Evolutionary conservation across 2,888 invertebrate species (phyloP).

Genomic region (Hypena proboscidalis): DNA sequence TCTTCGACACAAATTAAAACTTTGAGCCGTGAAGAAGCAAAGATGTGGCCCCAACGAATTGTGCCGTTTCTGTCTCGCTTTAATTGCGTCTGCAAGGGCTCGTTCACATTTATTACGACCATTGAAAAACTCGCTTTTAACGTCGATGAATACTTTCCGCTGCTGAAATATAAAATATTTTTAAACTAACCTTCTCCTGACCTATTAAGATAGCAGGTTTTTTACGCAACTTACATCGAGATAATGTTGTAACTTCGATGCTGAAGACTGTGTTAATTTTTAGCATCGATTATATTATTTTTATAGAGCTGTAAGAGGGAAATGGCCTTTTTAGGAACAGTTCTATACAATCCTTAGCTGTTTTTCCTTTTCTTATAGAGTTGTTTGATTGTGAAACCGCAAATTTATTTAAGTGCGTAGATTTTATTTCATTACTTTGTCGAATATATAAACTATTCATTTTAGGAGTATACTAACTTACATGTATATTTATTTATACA

Average conservation of each 20-base stretch:
- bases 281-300: not conserved
- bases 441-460: too few relatives aligned
- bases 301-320: not conserved
- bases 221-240: constrained; percentile 5
- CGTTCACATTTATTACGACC: constrained; percentile 70
- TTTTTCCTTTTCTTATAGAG: too few relatives aligned
- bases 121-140: constrained; percentile 53
- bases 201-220: constrained; percentile 17
- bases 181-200: constrained; percentile 21
- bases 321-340: too few relatives aligned
- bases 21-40: constrained; percentile 55
- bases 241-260: constrained; percentile 6
- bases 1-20: constrained; percentile 67
- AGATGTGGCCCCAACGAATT: constrained; percentile 60
- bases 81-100: constrained; percentile 60
- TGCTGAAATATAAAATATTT: constrained; percentile 21
- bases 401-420: too few relatives aligned
- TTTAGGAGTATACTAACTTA: too few relatives aligned
- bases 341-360: too few relatives aligned
- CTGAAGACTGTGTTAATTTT: constrained; percentile 1
- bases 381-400: too few relatives aligned
- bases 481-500: too few relatives aligned
- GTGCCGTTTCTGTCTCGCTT: constrained; percentile 56
- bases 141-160: constrained; percentile 47
- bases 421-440: too few relatives aligned